Percentiles rank a stretch among this genome's conserved stretches.
Conservation (phyloP, 2,797 vertebrate species). For the Platyrinchus mystaceus region DNA sequence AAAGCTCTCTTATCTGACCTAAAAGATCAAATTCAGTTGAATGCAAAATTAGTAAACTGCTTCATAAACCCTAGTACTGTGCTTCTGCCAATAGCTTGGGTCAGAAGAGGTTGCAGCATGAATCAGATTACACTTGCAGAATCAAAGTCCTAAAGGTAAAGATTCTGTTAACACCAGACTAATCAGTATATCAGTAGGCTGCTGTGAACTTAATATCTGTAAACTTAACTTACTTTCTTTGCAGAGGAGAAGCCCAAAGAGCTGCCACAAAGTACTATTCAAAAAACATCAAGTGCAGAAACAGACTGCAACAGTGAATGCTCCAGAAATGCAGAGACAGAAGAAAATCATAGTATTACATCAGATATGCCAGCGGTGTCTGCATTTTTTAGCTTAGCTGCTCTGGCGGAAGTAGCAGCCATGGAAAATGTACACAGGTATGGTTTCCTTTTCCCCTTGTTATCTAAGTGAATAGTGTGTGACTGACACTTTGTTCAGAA, state of each 20-base stretch:
- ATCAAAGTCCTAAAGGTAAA: not conserved
- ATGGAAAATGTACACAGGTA: constrained; percentile 99
- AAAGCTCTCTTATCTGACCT: not conserved
- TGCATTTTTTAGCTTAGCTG: constrained; percentile 95
- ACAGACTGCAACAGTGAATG: constrained; percentile 85
- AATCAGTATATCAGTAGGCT: not conserved
- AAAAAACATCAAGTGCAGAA: constrained; percentile 76
- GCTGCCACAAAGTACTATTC: constrained; percentile 80
- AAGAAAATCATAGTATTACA: constrained; percentile 76
- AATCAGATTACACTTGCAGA: not conserved
- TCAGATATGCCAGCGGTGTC: constrained; percentile 81
- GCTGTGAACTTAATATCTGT: not conserved
- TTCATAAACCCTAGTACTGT: not conserved
- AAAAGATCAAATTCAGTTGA: not conserved
- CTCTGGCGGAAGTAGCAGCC: constrained; percentile 97
- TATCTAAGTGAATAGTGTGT: not conserved
- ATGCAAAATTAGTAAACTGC: not conserved
- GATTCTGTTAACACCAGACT: not conserved
- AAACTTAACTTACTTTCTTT: constrained; percentile 13
- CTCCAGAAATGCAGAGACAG: constrained; percentile 73
- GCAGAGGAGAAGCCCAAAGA: constrained; percentile 90
- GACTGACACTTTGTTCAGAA: not conserved
- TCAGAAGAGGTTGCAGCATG: not conserved
- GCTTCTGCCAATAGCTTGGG: not conserved
- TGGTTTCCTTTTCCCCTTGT: not conserved